Base-by-base conservation (phyloP, 1,140 invertebrate species). In the Zaprionus vittiger region DNA sequence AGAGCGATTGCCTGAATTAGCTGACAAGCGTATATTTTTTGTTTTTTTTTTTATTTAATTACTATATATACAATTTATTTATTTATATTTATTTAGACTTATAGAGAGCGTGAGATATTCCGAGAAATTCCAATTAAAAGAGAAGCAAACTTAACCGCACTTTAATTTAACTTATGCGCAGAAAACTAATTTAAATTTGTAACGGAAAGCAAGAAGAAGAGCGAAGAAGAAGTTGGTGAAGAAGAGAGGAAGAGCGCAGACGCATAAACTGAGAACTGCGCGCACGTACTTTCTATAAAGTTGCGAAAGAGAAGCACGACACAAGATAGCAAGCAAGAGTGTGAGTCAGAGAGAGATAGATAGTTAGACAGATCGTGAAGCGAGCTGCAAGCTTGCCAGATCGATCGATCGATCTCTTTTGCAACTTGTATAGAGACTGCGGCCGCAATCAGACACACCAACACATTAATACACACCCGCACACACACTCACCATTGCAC, bases 351-450 rank as follows among this genome's bases (percentile, higher is more conserved):
- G 31, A 69, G 64, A 78, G 61, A 79, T 17, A 62, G 22, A 54
- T 31, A 60, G 22, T 28, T 31, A 60, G 38, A 74, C 41, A 38
- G 66, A 64, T 63, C 47, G 67, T 57, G 26, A 70, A 28, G n/a
- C 2, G 38, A 75, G 66, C 65, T 69, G 47, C 9, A 75, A 61
- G 67, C 61, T 76, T 68, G 22, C 15, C 34, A 5, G 34, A 20
- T 59, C 28, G 34, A 66, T 62, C 70, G 57, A 66, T 87, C 57
- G 55, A 64, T 73, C 83, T 79, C 74, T 91, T 90, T 91, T 81
- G 80, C 78, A 91, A 91, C 90, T 91, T 91, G 70, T 86, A 91
- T 91, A 91, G 90, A 91, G 90, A 91, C 90, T 91, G 84, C 81
- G 74, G 83, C 79, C 65, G 73, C 57, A 80, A 60, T 79, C 56